These are phyloP conservation scores for Spodoptera picta DNA, from an alignment of 2,888 invertebrate genomes.

Conservation along the genomic window DNA sequence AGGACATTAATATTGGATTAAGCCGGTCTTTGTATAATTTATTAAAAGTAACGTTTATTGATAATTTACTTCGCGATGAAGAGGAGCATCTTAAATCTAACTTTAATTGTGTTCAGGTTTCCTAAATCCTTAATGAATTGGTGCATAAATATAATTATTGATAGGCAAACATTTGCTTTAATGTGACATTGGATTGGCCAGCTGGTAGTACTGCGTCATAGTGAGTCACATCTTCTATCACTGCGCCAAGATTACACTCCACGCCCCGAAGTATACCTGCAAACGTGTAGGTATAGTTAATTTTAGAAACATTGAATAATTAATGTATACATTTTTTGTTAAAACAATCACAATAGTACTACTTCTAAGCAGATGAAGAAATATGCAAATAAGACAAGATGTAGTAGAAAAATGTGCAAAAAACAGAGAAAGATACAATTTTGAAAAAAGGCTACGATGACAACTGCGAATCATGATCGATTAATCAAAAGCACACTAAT, in stretches of 20 bases:
- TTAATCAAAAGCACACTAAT: conserved; percentile 3
- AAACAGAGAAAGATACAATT: background rate
- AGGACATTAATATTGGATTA: conserved; percentile 27
- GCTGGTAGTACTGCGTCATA: conserved; percentile 21
- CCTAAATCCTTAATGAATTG: conserved; percentile 4
- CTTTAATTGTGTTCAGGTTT: conserved; percentile 11
- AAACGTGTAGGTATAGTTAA: too few relatives aligned
- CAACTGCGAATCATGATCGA: background rate
- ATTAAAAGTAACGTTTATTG: conserved; percentile 15
- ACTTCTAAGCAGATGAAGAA: too few relatives aligned
- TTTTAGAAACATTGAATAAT: too few relatives aligned
- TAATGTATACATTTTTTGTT: too few relatives aligned
- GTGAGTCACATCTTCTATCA: conserved; percentile 30
- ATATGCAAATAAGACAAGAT: too few relatives aligned
- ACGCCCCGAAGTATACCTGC: too few relatives aligned
- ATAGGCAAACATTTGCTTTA: conserved; percentile 30
- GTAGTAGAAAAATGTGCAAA: background rate
- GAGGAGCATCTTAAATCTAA: conserved; percentile 8
- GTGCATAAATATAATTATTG: conserved; percentile 12
- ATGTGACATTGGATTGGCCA: conserved; percentile 18
- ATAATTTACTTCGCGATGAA: conserved; percentile 22
- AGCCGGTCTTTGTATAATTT: conserved; percentile 29
- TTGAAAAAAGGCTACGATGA: background rate
- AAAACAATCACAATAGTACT: too few relatives aligned
- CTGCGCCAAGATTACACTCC: conserved; percentile 7